These are phyloP conservation scores for Apocheima hispidaria DNA, from an alignment of 2,888 invertebrate species.

Conservation along the genomic window DNA sequence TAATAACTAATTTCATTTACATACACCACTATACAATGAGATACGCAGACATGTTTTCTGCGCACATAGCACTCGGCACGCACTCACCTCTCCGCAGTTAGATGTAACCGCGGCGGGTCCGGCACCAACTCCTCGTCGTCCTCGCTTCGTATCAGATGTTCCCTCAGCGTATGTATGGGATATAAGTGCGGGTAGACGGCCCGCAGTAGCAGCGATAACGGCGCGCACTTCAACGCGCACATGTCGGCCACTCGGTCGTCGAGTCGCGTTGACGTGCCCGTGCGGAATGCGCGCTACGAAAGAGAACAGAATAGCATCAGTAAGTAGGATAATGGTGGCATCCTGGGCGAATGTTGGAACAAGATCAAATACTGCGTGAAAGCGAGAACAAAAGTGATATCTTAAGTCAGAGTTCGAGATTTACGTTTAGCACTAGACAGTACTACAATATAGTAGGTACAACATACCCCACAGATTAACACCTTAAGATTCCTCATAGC, in stretches of 20 bases:
- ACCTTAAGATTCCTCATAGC: no score
- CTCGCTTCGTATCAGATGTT: slow-evolving; percentile 52
- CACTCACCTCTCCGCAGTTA: slow-evolving; percentile 91
- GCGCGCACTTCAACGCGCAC: slow-evolving; percentile 96
- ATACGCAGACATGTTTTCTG: neutral
- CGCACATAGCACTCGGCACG: neutral
- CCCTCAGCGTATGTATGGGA: slow-evolving; percentile 90
- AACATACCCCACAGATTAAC: no score
- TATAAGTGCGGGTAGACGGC: slow-evolving; percentile 97
- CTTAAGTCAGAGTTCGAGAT: no score
- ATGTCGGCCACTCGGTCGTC: slow-evolving; percentile 98
- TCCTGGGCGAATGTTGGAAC: no score
- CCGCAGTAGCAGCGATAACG: slow-evolving; percentile 92
- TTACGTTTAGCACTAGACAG: no score
- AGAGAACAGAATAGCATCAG: no score
- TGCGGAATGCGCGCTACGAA: slow-evolving; percentile 89
- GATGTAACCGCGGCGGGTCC: slow-evolving; percentile 92
- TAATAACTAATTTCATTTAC: no score
- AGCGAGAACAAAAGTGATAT: no score
- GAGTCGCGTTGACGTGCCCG: slow-evolving; percentile 94
- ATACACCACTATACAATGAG: no score
- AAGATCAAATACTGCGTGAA: no score
- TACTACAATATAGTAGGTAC: no score
- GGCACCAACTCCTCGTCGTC: slow-evolving; percentile 68
- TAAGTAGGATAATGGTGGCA: no score